A percentile compares a stretch with the other conserved stretches of the same genome.
Evolutionary conservation across 2,113 vertebrate genomes (phyloP).

Genomic region (rat (Rattus norvegicus)): DNA sequence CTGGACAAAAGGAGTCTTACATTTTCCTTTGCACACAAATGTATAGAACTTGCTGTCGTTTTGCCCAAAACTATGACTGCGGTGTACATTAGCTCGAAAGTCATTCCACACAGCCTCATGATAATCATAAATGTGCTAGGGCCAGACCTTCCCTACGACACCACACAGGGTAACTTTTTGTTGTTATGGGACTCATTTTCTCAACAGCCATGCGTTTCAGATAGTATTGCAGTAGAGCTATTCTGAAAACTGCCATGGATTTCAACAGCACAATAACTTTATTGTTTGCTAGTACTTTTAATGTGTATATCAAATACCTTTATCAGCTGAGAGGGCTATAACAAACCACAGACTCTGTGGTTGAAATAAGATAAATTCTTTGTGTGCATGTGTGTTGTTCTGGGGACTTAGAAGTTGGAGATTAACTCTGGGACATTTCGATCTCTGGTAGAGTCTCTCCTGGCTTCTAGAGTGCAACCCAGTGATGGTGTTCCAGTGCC

Average conservation of each 20-base stretch:
- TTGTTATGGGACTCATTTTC: background rate
- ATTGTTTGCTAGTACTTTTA: conserved; percentile 33
- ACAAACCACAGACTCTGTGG: background rate
- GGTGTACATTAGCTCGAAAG: background rate
- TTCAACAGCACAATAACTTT: conserved; percentile 8
- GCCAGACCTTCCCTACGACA: background rate
- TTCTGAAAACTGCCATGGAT: background rate
- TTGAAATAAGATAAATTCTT: background rate
- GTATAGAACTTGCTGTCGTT: background rate
- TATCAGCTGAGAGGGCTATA: background rate
- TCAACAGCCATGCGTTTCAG: background rate
- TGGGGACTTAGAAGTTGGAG: background rate
- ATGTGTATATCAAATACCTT: background rate
- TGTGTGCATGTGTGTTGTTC: background rate
- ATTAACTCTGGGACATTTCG: background rate
- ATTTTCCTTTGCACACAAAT: background rate
- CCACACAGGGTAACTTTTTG: background rate
- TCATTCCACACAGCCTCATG: background rate
- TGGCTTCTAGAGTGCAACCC: background rate
- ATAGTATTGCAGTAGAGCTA: background rate
- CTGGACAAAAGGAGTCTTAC: background rate
- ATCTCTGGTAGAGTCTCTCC: background rate
- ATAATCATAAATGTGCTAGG: background rate
- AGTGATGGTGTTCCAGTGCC: background rate
- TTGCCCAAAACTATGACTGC: background rate